A percentile compares a stretch with the other conserved stretches of the same genome.
These are phyloP conservation scores for Hippotragus niger DNA, from an alignment of 2,113 vertebrate species.

Conservation along the genomic window DNA sequence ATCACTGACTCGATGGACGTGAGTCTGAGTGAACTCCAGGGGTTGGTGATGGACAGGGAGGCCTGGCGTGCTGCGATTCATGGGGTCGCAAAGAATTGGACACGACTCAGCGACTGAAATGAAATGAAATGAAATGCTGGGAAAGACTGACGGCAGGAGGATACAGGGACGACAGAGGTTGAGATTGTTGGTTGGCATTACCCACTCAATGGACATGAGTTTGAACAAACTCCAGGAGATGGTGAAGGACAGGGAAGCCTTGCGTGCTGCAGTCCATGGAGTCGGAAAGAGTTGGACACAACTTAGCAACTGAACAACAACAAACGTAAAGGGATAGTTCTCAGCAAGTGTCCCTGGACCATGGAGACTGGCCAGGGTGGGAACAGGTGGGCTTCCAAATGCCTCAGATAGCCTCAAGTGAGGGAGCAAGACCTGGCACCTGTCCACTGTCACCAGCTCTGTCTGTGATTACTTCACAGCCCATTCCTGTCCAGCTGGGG, in stretches of 20 bases:
- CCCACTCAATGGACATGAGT: neutral
- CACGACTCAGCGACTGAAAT: too few relatives aligned
- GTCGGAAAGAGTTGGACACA: neutral
- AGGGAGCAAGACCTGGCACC: neutral
- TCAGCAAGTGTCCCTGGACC: neutral
- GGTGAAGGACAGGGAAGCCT: neutral
- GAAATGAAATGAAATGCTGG: neutral
- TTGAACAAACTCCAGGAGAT: neutral
- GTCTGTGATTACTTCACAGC: neutral
- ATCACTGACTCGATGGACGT: too few relatives aligned
- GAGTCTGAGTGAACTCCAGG: too few relatives aligned
- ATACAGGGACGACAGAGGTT: neutral
- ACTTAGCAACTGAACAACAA: neutral
- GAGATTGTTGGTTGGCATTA: neutral
- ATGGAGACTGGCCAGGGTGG: fast-evolving
- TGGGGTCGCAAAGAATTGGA: too few relatives aligned
- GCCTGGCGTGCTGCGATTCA: too few relatives aligned
- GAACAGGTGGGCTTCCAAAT: neutral
- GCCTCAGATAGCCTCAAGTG: neutral
- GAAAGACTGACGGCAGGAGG: neutral
- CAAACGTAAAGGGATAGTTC: neutral
- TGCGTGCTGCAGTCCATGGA: neutral
- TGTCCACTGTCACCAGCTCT: neutral
- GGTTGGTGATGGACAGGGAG: too few relatives aligned
- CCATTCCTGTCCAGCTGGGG: neutral